Evolutionary conservation across 2,888 invertebrate genomes (phyloP).

Genomic region (Trisateles emortualis): DNA sequence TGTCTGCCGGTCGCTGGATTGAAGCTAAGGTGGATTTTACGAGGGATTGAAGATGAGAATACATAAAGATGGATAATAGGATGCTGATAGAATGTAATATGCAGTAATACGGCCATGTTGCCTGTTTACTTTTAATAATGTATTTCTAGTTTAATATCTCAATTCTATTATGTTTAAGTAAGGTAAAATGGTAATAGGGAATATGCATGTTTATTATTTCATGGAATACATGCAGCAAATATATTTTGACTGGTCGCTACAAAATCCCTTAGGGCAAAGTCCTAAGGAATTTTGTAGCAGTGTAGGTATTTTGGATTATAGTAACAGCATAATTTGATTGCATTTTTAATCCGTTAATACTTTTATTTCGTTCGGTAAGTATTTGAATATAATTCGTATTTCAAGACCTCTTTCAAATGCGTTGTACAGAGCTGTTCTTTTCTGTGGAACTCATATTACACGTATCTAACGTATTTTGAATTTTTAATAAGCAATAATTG

Average conservation of each 20-base stretch:
- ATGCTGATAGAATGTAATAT: constrained; percentile 21
- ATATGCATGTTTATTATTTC: not conserved
- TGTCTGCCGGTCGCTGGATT: constrained; percentile 54
- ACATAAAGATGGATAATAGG: constrained; percentile 41
- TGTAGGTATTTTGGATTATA: too few species aligned
- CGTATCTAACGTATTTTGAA: too few species aligned
- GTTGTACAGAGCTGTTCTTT: not conserved
- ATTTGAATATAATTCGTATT: not conserved
- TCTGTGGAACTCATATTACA: not conserved
- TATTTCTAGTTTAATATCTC: constrained; percentile 28
- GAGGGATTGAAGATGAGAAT: constrained; percentile 47
- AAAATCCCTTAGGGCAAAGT: too few species aligned
- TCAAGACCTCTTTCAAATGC: not conserved
- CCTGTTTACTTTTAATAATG: constrained; percentile 28
- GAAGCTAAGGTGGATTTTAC: constrained; percentile 52
- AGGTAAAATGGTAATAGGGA: not conserved
- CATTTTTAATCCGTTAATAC: not conserved
- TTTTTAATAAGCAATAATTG: constrained; percentile 1
- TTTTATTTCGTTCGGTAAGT: not conserved
- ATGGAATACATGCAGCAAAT: not conserved
- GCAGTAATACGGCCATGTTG: constrained; percentile 25
- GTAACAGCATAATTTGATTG: too few species aligned
- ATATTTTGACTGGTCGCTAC: too few species aligned
- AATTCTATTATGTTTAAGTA: constrained; percentile 16
- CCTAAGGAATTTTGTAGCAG: too few species aligned